These are phyloP conservation scores for Artemia sp. DNA, from an alignment of 2,888 invertebrate genomes.

Conservation along the genomic window DNA sequence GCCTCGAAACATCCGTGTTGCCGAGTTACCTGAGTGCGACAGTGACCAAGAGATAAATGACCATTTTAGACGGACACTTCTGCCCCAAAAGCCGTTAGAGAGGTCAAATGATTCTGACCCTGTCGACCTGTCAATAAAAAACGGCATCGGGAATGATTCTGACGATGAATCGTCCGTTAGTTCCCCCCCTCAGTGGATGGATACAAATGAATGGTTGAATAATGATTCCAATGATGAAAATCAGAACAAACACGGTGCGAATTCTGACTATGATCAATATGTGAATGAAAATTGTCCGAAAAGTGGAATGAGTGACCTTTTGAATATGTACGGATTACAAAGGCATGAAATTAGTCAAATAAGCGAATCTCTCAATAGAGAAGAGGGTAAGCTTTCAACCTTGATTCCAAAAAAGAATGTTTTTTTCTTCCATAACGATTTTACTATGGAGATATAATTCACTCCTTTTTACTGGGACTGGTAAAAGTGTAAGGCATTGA, in stretches of 20 bases:
- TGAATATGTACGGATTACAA: not conserved
- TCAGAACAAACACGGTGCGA: not conserved
- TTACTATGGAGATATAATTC: too few species aligned
- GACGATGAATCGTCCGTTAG: not conserved
- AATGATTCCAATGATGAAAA: constrained; percentile 14
- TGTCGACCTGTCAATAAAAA: not conserved
- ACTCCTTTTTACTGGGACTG: too few species aligned
- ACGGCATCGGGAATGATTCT: not conserved
- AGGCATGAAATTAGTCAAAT: not conserved
- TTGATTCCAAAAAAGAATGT: too few species aligned
- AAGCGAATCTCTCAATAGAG: not conserved
- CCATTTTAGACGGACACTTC: constrained; percentile 4
- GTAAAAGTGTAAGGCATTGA: too few species aligned
- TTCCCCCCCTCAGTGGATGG: constrained; percentile 3
- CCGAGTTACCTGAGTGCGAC: not conserved
- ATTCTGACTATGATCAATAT: constrained; percentile 1
- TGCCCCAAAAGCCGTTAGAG: not conserved
- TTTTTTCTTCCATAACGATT: too few species aligned
- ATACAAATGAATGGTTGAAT: constrained; percentile 1
- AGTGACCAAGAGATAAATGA: constrained; percentile 5
- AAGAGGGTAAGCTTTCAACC: not conserved
- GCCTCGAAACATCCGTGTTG: constrained; percentile 45
- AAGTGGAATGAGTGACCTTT: not conserved
- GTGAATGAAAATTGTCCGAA: constrained; percentile 2
- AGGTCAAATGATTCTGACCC: constrained; percentile 13